Evolutionary conservation across 1,140 invertebrate genomes (phyloP).

Genomic region (Anastatus disparis): DNA sequence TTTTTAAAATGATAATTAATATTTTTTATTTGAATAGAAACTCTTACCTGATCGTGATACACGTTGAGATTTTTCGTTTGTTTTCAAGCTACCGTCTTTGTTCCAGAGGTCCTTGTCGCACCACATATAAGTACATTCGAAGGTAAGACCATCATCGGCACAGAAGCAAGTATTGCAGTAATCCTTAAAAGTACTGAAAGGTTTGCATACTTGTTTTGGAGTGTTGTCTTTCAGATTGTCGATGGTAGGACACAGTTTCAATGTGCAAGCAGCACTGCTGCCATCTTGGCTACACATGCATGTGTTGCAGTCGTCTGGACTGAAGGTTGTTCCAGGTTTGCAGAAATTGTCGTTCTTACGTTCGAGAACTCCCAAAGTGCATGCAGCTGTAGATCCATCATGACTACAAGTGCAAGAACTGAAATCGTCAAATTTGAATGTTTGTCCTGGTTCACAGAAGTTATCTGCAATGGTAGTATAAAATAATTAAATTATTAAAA

Average conservation of each 20-base stretch:
- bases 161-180: slow-evolving; percentile 24
- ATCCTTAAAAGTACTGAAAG: neutral
- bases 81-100: neutral
- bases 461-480: too few relatives aligned
- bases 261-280: neutral
- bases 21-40: too few relatives aligned
- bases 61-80: too few relatives aligned
- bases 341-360: neutral
- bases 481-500: too few relatives aligned
- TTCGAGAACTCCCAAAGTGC: neutral
- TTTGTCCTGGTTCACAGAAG: slow-evolving; percentile 1
- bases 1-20: too few relatives aligned
- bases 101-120: slow-evolving; percentile 21
- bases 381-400: neutral
- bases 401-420: neutral
- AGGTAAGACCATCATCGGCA: neutral
- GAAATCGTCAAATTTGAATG: neutral
- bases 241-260: neutral
- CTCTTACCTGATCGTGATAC: too few relatives aligned
- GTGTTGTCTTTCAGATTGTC: neutral
- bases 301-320: slow-evolving; percentile 1
- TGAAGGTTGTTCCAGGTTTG: neutral
- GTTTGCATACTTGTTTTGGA: neutral
- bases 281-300: slow-evolving; percentile 6
- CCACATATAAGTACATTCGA: slow-evolving; percentile 13